Base-by-base conservation (phyloP, 2,113 vertebrate genomes). In the Pleuronectes platessa region DNA sequence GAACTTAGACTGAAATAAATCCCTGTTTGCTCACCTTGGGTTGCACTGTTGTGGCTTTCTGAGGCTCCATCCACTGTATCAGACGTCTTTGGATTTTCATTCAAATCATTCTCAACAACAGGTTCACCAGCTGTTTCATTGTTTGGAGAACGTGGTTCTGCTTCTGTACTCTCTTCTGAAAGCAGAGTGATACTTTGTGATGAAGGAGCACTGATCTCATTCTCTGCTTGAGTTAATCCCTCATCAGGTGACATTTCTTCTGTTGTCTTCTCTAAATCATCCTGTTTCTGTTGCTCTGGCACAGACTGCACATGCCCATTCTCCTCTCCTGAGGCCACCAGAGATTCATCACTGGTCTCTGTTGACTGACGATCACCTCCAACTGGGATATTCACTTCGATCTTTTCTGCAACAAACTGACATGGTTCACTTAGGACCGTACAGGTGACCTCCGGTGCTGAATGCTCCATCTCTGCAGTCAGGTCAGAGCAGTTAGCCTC, bases 1-100 rank as follows among this genome's bases (percentile, higher is more conserved):
- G 37, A 70, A 61, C 9, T 45, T 0, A 3, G 17, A 47, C 31
- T 58, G 66, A 71, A 68, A 77, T 74, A 82, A 88, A 85, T 86
- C 68, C 65, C 26, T 2, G 63, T 78, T 87, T 47, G 64, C 89
- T 61, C 71, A 92, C 91, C 91, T 86, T 68, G 81, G 23, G 17
- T 24, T 18, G 45, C 51, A 5, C 45, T 26, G 62, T 20, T 20
- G 40, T 21, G n/a, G 61, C 24, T 68, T 47, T 71, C 71, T 23
- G 56, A 15, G 8, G 21, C 61, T 80, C 68, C 88, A 24, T 81
- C 85, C 71, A 71, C 62, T 17, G 55, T 0, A 5, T 83, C 77
- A 6, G 15, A 55, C 49, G 15, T 59, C 18, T 65, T 9, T 45
- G 63, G 24, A 42, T 15, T 31, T 49, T 65, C 71, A 26, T 51